Evolutionary conservation across 2,113 vertebrate species (phyloP).

Genomic region (Varanus komodoensis): DNA sequence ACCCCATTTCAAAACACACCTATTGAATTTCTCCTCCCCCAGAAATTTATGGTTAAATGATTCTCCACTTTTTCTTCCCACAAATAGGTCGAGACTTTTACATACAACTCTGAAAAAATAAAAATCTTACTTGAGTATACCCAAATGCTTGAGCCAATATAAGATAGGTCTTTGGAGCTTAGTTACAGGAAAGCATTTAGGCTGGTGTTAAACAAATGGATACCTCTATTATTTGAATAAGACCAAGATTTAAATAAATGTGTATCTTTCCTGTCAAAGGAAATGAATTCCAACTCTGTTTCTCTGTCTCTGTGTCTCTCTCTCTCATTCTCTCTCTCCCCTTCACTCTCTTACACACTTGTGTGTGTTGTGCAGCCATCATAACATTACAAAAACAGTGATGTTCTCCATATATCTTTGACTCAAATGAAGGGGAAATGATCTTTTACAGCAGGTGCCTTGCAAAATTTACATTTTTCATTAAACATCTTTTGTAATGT

Average conservation of each 20-base stretch:
- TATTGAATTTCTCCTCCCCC: background rate
- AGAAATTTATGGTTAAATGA: background rate
- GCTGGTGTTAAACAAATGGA: background rate
- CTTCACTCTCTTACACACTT: no score
- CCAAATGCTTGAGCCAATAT: background rate
- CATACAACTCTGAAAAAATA: background rate
- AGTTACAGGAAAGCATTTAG: background rate
- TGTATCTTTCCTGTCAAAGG: background rate
- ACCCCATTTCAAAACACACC: no score
- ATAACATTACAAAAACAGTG: conserved; percentile 19
- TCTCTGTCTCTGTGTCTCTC: no score
- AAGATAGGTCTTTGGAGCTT: background rate
- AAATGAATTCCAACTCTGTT: background rate
- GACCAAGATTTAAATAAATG: background rate
- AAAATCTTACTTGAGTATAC: background rate
- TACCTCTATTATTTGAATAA: background rate
- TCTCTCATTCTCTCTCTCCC: no score
- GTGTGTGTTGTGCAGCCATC: background rate
- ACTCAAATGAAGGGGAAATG: conserved; percentile 31
- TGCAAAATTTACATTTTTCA: conserved; percentile 39
- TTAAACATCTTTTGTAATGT: conserved; percentile 33
- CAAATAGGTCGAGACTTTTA: background rate
- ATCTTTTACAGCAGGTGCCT: background rate
- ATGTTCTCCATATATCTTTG: conserved; percentile 22
- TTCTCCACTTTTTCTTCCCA: background rate